These are phyloP conservation scores for Aepyceros melampus DNA, from an alignment of 2,113 vertebrate genomes.

Conservation along the genomic window DNA sequence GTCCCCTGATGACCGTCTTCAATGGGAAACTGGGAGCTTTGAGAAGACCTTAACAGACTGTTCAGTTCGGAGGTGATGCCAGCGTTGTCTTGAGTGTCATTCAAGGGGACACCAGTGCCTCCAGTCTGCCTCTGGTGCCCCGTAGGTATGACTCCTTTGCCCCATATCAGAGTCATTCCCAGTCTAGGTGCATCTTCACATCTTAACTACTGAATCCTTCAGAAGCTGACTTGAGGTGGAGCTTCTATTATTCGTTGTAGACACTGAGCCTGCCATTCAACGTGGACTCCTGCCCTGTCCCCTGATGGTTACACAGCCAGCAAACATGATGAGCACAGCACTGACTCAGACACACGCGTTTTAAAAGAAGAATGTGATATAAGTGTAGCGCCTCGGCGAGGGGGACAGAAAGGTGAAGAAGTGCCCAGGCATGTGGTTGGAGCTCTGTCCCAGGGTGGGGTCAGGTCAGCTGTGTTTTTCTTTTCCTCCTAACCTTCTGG, in stretches of 20 bases:
- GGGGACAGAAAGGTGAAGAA: background rate
- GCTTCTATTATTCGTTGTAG: background rate
- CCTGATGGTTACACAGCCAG: background rate
- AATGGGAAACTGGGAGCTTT: background rate
- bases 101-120: fast-evolving
- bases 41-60: background rate
- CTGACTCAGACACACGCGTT: background rate
- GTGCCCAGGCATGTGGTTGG: background rate
- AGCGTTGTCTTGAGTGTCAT: too few relatives aligned
- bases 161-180: too few relatives aligned
- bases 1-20: background rate
- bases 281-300: background rate
- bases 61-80: background rate
- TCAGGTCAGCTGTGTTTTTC: background rate
- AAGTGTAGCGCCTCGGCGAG: too few relatives aligned
- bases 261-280: background rate
- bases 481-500: background rate
- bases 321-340: fast-evolving
- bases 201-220: background rate
- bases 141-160: background rate
- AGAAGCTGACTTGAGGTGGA: background rate
- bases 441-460: background rate
- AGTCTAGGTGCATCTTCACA: background rate
- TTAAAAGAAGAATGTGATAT: background rate
- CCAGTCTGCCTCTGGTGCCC: background rate